These are phyloP conservation scores for Melanaphis sacchari DNA, from an alignment of 1,140 invertebrate species.

Conservation along the genomic window DNA sequence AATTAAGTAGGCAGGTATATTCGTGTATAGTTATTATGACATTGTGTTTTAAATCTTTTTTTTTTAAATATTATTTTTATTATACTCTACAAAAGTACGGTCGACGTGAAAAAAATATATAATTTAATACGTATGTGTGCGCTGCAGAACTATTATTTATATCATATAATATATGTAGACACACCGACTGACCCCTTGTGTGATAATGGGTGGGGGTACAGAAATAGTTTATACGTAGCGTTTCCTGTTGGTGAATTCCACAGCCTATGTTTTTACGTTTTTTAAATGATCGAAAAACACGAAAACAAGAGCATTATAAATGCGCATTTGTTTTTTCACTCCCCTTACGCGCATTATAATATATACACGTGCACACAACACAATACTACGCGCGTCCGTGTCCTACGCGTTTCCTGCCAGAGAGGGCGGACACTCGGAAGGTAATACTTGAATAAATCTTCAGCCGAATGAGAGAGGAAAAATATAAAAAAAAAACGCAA, in stretches of 20 bases:
- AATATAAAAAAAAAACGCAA: constrained; percentile 17
- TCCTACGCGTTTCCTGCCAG: not conserved
- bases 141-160: not conserved
- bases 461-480: not conserved
- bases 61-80: not conserved
- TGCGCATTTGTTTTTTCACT: constrained; percentile 23
- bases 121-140: not conserved
- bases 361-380: not conserved
- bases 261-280: not conserved
- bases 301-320: constrained; percentile 2
- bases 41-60: not conserved
- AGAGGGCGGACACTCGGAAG: constrained; percentile 18
- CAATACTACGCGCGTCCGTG: not conserved
- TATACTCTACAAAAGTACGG: not conserved
- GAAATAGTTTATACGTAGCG: not conserved
- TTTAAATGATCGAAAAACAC: constrained; percentile 26
- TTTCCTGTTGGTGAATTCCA: not conserved
- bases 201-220: not conserved
- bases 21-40: not conserved
- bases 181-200: not conserved
- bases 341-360: not conserved
- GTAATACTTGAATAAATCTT: constrained; percentile 57
- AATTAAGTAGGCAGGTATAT: not conserved
- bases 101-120: not conserved
- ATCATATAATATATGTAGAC: not conserved